Base-by-base conservation (phyloP, 2,113 vertebrate species). In the Sander vitreus region DNA sequence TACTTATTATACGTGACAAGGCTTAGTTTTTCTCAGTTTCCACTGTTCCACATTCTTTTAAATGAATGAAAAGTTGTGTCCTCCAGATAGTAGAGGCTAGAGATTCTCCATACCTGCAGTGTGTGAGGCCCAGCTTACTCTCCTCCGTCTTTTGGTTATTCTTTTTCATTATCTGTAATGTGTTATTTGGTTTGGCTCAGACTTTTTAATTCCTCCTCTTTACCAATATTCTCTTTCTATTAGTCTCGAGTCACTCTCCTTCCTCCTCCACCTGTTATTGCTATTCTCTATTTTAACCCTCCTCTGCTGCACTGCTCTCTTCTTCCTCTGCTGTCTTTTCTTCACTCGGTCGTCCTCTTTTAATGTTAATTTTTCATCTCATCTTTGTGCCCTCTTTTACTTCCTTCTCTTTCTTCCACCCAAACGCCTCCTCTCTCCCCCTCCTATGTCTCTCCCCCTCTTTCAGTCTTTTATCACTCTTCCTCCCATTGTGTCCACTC, bases 181-280 rank as follows among this genome's bases (percentile, higher is more conserved):
- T 30, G 80, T 72, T 70, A 67, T 51, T 69, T n/a, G 39, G 66
- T 70, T 70, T 57, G 67, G 21, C 75, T 67, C n/a, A 27, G 47
- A 63, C 72, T 67, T 70, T 78, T 63, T 66, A 76, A 81, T 76
- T 25, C 66, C 21, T 64, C 45, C 54, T 57, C 64, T 77, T 82
- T 54, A 55, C 78, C 68, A 74, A 50, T 83, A 72, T 60, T 77
- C 23, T 66, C 63, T 57, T 59, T 69, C 39, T 59, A 81, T 83
- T 79, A 63, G 83, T 63, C 69, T 19, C 2, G 0, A 73, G 27
- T 78, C 51, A 59, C 13, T 53, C 50, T 60, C 53, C 48, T 73
- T 84, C 73, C 73, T 69, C 80, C 67, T 77, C 43, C 60, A 81
- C 73, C 72, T 85, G 51, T 70, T 80, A 48, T 82, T 66, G 43